A percentile compares a stretch with the other conserved stretches of the same genome.
Conservation (phyloP, 2,797 vertebrate species). For the Echiichthys vipera region DNA sequence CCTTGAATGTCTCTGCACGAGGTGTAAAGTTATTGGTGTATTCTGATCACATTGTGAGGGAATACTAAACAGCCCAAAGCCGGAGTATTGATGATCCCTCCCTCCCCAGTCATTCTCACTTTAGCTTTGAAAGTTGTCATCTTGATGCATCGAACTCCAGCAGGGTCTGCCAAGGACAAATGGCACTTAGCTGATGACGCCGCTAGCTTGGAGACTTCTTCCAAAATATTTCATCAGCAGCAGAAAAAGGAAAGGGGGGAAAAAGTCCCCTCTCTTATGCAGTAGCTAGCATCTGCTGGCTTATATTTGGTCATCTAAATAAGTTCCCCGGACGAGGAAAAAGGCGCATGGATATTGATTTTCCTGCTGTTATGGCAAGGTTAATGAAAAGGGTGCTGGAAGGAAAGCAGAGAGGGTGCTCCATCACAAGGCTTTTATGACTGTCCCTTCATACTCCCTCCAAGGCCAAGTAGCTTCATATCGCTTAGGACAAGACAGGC, state of each 20-base stretch:
- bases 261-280: slow-evolving; percentile 3
- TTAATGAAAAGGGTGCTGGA: slow-evolving; percentile 77
- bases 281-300: slow-evolving; percentile 23
- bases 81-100: slow-evolving; percentile 52
- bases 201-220: slow-evolving; percentile 60
- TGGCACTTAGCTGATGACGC: slow-evolving; percentile 82
- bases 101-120: slow-evolving; percentile 39
- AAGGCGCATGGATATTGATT: slow-evolving; percentile 78
- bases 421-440: slow-evolving; percentile 71
- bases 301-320: slow-evolving; percentile 72
- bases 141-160: slow-evolving; percentile 67
- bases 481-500: slow-evolving; percentile 19
- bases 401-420: slow-evolving; percentile 54
- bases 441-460: slow-evolving; percentile 27
- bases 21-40: slow-evolving; percentile 48
- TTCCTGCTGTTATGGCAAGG: slow-evolving; percentile 69
- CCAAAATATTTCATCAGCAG: slow-evolving; percentile 68
- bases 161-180: slow-evolving; percentile 74
- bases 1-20: slow-evolving; percentile 32
- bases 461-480: slow-evolving; percentile 52
- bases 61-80: slow-evolving; percentile 48
- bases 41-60: slow-evolving; percentile 55
- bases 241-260: slow-evolving; percentile 20
- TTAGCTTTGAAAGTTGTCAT: slow-evolving; percentile 63
- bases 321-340: slow-evolving; percentile 49